phyloP scores from a whole-genome alignment of 1,140 invertebrate species.

The Drosophila bipectinata region DNA sequence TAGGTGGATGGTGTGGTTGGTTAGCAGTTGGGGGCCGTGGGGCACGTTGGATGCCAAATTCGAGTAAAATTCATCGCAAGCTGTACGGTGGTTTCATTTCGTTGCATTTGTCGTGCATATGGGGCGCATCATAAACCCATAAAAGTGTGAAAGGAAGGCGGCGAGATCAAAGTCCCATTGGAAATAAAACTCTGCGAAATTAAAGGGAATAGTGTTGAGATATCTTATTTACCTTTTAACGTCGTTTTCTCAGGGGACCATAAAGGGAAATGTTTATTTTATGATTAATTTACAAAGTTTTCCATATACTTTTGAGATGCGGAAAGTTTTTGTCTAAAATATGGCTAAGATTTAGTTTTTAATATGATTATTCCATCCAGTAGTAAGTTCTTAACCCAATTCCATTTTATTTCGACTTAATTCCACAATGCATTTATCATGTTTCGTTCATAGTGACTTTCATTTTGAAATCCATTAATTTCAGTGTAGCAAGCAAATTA shows the following conservation, averaged over 20 bases:
- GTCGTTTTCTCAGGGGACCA: too few species aligned
- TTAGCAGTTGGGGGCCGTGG: not conserved
- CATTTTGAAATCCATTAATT: constrained; percentile 55
- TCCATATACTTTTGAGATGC: not conserved
- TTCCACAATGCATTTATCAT: constrained; percentile 22
- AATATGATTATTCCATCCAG: too few species aligned
- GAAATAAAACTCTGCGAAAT: constrained; percentile 15
- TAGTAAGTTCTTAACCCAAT: not conserved
- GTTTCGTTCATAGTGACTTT: constrained; percentile 11
- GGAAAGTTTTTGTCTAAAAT: not conserved
- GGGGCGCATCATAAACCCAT: constrained; percentile 65
- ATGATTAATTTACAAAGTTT: not conserved
- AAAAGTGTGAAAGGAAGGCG: constrained; percentile 68
- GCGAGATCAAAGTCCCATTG: constrained; percentile 56
- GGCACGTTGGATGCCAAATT: constrained; percentile 23
- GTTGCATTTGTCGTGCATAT: constrained; percentile 60
- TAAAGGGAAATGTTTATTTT: not conserved
- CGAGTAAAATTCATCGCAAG: constrained; percentile 25
- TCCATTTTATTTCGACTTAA: not conserved
- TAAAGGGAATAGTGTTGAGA: constrained; percentile 7
- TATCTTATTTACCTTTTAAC: constrained; percentile 29
- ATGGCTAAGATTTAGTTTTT: too few species aligned
- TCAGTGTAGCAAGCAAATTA: constrained; percentile 58
- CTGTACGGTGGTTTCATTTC: constrained; percentile 31
- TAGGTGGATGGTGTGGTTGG: constrained; percentile 3